These are phyloP conservation scores for Bovichtus variegatus DNA, from an alignment of 2,797 vertebrate genomes.

Conservation along the genomic window DNA sequence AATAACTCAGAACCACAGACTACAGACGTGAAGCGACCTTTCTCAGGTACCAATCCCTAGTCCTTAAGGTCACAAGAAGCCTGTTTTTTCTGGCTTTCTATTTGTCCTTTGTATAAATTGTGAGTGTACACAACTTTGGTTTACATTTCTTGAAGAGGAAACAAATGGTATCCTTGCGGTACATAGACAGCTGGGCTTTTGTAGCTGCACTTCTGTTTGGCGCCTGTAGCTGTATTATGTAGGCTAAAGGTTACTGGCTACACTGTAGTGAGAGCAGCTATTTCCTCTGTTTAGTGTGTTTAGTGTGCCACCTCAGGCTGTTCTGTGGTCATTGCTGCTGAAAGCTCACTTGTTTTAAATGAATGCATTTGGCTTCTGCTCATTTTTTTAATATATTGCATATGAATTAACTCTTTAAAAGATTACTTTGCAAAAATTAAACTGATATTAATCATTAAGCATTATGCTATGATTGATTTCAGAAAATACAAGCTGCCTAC, in stretches of 20 bases:
- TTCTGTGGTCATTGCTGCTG: slow-evolving; percentile 11
- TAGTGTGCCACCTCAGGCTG: slow-evolving; percentile 34
- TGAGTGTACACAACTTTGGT: neutral
- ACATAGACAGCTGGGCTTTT: slow-evolving; percentile 35
- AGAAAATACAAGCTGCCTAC: neutral
- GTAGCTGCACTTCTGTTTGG: slow-evolving; percentile 20
- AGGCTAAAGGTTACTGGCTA: slow-evolving; percentile 84
- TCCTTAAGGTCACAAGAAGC: slow-evolving; percentile 1
- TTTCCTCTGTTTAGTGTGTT: slow-evolving; percentile 65
- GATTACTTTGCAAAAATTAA: neutral
- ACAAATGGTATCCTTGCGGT: neutral
- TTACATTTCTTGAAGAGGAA: neutral
- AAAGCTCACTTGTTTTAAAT: neutral
- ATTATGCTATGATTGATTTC: neutral
- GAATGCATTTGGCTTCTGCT: neutral
- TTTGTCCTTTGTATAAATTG: neutral
- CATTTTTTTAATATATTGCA: slow-evolving; percentile 13
- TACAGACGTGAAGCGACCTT: slow-evolving; percentile 43
- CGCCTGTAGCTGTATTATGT: slow-evolving; percentile 70
- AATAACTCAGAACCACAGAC: slow-evolving; percentile 49
- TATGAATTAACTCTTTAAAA: neutral
- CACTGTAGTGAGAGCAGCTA: slow-evolving; percentile 54
- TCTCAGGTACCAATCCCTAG: slow-evolving; percentile 69
- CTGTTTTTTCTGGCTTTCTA: neutral
- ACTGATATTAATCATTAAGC: neutral